Base-by-base conservation (phyloP, 2,113 vertebrate genomes). In the Lepisosteus osseus region DNA sequence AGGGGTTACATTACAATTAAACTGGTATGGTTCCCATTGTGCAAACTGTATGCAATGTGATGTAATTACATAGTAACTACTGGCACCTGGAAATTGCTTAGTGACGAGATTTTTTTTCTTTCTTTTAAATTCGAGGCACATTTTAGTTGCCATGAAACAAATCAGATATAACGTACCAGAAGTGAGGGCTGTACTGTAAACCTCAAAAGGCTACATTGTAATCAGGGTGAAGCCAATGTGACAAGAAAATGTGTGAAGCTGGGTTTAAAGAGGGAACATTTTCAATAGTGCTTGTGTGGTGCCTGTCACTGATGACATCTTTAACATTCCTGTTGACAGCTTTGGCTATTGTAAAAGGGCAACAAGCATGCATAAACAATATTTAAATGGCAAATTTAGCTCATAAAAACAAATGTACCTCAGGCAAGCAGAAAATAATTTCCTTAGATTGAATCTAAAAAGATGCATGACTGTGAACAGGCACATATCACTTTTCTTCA, bases 1-100 rank as follows among this genome's bases (percentile, higher is more conserved):
- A 77, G 68, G 67, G 73, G 61, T 70, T 77, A 55, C 55, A 66
- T 45, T 72, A 68, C 69, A 84, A 72, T 83, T 78, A 54, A 75
- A 76, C 72, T 67, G 17, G 74, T 75, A 75, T 61, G 67, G 74
- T 79, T 79, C 72, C 70, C 51, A 57, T 71, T 78, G 80, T 67
- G 55, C 69, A 67, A 70, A 65, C n/a, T 3, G 63, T 55, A 68
- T 74, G 67, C 74, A 65, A 76, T 65, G 47, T 29, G 15, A 44
- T 55, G 67, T 65, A 72, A 68, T 80, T 82, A 72, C 74, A 72
- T 77, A 75, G 72, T 74, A 79, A 79, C 79, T 62, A 73, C 61
- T 72, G 70, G 71, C 71, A 69, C 73, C 76, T 72, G 66, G 77
- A 63, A 76, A 75, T 71, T 51, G 59, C 72, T 74, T 72, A 65